Conservation (phyloP, 2,888 invertebrate species). For the Gymnosoma rotundatum region DNA sequence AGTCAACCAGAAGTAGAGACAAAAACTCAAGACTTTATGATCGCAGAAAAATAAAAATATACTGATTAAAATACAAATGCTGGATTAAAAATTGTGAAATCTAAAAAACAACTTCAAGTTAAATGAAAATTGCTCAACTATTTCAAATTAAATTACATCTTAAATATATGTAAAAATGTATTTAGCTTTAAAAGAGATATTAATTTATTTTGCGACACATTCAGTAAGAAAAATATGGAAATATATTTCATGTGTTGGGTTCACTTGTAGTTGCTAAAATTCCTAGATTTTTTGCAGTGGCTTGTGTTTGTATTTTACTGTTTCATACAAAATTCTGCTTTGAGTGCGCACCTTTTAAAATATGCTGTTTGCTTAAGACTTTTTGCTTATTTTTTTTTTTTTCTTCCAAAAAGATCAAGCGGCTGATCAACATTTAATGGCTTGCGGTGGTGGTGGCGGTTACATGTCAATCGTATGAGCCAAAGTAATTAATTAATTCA, state of each 20-base stretch:
- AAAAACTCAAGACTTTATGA: constrained; percentile 10
- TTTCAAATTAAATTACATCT: too few relatives aligned
- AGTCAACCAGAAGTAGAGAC: background rate
- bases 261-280: constrained; percentile 42
- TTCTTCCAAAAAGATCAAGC: constrained; percentile 52
- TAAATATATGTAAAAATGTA: too few relatives aligned
- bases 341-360: constrained; percentile 48
- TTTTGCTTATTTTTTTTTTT: too few relatives aligned
- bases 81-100: background rate
- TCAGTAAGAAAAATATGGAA: background rate
- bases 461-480: constrained; percentile 55
- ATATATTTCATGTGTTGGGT: constrained; percentile 50
- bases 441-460: constrained; percentile 56
- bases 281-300: background rate
- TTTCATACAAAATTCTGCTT: constrained; percentile 12
- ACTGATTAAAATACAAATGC: background rate
- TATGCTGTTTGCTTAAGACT: constrained; percentile 27
- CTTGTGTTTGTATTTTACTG: too few relatives aligned
- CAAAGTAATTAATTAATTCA: constrained; percentile 66
- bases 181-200: too few relatives aligned
- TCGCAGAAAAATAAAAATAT: background rate
- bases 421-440: constrained; percentile 29
- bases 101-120: too few relatives aligned
- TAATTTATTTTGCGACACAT: background rate
- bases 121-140: too few relatives aligned